Conservation (phyloP, 1,140 invertebrate genomes). For the Ostrea denselamellosa region DNA sequence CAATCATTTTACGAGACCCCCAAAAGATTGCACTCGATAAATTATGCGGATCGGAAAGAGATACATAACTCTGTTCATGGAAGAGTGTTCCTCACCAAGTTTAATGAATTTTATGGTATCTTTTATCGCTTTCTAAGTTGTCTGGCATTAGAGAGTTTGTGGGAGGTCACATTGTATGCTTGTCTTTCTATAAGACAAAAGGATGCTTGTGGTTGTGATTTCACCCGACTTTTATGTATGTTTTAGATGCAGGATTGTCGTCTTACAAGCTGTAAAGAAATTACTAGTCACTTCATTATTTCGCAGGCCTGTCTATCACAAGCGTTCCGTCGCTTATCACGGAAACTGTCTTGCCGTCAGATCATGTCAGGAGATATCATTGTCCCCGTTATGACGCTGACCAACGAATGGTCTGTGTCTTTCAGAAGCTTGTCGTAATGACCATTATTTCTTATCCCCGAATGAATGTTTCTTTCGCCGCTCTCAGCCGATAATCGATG, state of each 20-base stretch:
- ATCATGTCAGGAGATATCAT: conserved; percentile 32
- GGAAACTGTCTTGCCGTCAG: conserved; percentile 30
- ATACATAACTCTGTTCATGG: conserved; percentile 24
- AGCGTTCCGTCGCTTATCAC: conserved; percentile 23
- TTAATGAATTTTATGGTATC: conserved; percentile 24
- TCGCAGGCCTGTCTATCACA: not conserved
- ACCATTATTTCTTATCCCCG: conserved; percentile 14
- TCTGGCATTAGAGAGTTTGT: conserved; percentile 23
- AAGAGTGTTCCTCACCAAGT: conserved; percentile 23
- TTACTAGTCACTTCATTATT: conserved; percentile 22
- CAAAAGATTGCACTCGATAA: conserved; percentile 25
- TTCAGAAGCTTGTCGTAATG: conserved; percentile 29
- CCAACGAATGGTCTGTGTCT: conserved; percentile 23
- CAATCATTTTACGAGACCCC: conserved; percentile 17
- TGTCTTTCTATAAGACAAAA: conserved; percentile 21
- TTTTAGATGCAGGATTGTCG: conserved; percentile 34
- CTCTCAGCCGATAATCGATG: not conserved
- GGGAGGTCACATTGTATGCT: conserved; percentile 5
- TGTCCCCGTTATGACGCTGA: not conserved
- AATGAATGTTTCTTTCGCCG: not conserved
- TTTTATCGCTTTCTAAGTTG: conserved; percentile 37
- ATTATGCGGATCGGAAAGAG: conserved; percentile 26
- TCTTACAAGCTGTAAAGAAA: conserved; percentile 39
- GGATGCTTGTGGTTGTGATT: not conserved
- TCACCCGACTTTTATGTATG: conserved; percentile 26